A percentile compares a stretch with the other conserved stretches of the same genome.
Evolutionary conservation across 2,797 vertebrate species (phyloP).

Genomic region (Tamandua tetradactyla): DNA sequence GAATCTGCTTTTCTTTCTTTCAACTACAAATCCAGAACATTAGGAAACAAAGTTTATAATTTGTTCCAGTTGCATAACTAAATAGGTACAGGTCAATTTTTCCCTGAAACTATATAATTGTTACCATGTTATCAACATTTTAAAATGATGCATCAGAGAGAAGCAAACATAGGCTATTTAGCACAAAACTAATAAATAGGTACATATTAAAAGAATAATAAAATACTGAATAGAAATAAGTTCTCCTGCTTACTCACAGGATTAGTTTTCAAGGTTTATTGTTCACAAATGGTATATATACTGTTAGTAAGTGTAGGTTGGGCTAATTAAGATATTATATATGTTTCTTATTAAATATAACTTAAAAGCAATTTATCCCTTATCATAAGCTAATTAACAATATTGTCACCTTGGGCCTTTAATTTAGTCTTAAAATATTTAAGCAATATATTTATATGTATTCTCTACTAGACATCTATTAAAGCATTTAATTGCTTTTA

Average conservation of each 20-base stretch:
- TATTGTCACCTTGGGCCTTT: not conserved
- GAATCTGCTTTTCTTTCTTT: not conserved
- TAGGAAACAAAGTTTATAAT: not conserved
- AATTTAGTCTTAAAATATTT: slow-evolving; percentile 29
- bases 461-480: not conserved
- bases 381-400: not conserved
- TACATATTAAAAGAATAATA: not conserved
- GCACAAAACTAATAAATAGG: not conserved
- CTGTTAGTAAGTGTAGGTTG: not conserved
- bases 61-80: not conserved
- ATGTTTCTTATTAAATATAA: not conserved
- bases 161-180: not conserved
- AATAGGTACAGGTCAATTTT: not conserved
- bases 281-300: not conserved
- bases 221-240: not conserved
- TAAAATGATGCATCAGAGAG: not conserved
- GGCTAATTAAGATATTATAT: not conserved
- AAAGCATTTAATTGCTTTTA: slow-evolving; percentile 11
- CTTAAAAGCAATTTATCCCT: not conserved
- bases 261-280: not conserved
- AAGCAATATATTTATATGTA: slow-evolving; percentile 15
- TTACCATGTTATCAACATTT: not conserved
- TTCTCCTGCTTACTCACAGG: not conserved
- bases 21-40: not conserved
- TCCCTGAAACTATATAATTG: not conserved